These are phyloP conservation scores for Heliconius hermathena DNA, from an alignment of 1,140 invertebrate species.

Conservation along the genomic window DNA sequence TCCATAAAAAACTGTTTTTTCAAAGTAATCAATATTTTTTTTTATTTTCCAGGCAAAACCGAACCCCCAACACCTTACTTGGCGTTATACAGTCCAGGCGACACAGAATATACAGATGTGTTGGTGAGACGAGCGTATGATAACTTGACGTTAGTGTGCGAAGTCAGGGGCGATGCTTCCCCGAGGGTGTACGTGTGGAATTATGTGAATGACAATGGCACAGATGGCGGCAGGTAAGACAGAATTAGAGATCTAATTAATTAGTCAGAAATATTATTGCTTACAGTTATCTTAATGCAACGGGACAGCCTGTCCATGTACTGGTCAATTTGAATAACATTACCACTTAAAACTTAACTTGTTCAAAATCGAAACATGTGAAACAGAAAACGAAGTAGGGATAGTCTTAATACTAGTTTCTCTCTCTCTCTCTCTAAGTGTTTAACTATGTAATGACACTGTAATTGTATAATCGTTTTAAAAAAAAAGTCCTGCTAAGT, in stretches of 20 bases:
- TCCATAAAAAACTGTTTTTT: too few relatives aligned
- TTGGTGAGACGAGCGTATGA: slow-evolving; percentile 58
- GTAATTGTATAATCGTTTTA: too few relatives aligned
- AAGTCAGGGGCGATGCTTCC: slow-evolving; percentile 52
- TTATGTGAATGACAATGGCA: slow-evolving; percentile 56
- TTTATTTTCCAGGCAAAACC: slow-evolving; percentile 46
- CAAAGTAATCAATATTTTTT: neutral
- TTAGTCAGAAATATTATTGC: too few relatives aligned
- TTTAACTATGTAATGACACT: too few relatives aligned
- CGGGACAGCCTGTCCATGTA: too few relatives aligned
- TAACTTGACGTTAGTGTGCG: slow-evolving; percentile 64
- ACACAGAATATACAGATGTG: slow-evolving; percentile 64
- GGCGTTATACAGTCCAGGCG: slow-evolving; percentile 60
- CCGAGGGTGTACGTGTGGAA: slow-evolving; percentile 63
- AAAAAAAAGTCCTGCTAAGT: too few relatives aligned
- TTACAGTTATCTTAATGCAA: too few relatives aligned
- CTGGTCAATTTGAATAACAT: too few relatives aligned
- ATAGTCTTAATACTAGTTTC: neutral
- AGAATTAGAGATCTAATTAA: too few relatives aligned
- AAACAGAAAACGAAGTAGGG: neutral
- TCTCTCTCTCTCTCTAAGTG: too few relatives aligned
- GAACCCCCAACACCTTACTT: slow-evolving; percentile 51
- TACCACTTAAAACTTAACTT: too few relatives aligned
- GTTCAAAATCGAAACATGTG: too few relatives aligned
- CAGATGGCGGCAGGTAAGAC: slow-evolving; percentile 45